Base-by-base conservation (phyloP, 2,888 invertebrate species). In the Suillia variegata region DNA sequence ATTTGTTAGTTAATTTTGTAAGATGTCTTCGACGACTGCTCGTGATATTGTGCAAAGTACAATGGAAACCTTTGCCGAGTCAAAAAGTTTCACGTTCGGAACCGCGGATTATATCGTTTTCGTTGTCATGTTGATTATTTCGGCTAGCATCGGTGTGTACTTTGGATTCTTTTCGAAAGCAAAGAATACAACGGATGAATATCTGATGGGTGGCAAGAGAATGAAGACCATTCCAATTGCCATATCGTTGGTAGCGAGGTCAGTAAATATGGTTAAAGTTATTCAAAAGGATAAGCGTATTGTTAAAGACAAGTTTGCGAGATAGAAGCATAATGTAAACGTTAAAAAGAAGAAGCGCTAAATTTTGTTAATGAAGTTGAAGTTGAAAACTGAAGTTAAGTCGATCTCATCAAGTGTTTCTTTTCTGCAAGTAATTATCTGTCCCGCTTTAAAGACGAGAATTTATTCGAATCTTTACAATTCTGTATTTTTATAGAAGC, bases 181-280 rank as follows among this genome's bases (percentile, higher is more conserved):
- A 33, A 79, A 83, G 54, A 85, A 84, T 62, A 84, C 84, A 0
- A 82, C 82, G 0, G 84, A 86, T 38, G 85, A 85, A 62, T 87
- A 87, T 73, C 79, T 88, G 38, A 82, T 85, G 69, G 87, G 87
- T 2, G 84, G 85, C 51, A 83, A 84, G 60, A 82, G 81, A 59
- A 84, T 88, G 83, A 82, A 84, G 60, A 83, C 85, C 1, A 80
- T 87, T 63, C 88, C 88, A 1, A 86, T 88, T 56, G 85, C 87
- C 13, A 85, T 88, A 73, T 88, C 88, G 0, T 77, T 89, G n/a
- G 81, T 88, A 60, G 87, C 88, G 38, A 80, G 80, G 80, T 38
- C 6, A 18, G 18, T 45, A 38, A 38, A 38, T 38, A n/a, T n/a
- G n/a, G n/a, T n/a, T n/a, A n/a, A n/a, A n/a, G n/a, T n/a, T 8